Evolutionary conservation across 2,888 invertebrate species (phyloP), one percentile per base, ranked within the genome.

Genomic region (Tetramorium bicarinatum): DNA sequence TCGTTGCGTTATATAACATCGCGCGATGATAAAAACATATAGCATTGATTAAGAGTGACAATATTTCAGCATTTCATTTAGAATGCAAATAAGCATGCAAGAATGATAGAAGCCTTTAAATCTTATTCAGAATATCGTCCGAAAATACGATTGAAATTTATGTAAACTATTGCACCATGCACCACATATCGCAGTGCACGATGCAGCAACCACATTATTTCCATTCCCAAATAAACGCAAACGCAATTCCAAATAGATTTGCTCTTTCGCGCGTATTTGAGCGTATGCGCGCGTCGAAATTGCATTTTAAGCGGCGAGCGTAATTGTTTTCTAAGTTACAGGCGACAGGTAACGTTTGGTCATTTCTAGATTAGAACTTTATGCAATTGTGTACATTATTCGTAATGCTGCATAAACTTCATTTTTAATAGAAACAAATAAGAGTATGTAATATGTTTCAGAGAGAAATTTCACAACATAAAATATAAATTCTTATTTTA

Each of bases 231-330:
- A 71, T 79, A 56, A 80, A 79, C 56, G 67, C 41, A 77, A 79
- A 79, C 69, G 47, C 72, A 72, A 80, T 72, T 80, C 13, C 18
- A 47, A 80, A 80, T 72, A 80, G 79, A 80, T 80, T 44, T 59
- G 79, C 47, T 59, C 56, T 44, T 67, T 72, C 34, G n/a, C 34
- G 41, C 29, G 34, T 38, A 25, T 54, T 67, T 69, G 44, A 52
- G 9, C 47, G 15, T 54, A 44, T 38, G 49, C 29, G 52, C 61
- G n/a, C n/a, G 44, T 34, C 38, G 38, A 38, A 71, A 80, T 72
- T 59, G 44, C 79, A 72, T 59, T 79, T 59, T 59, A 4, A 71
- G 6, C 25, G 34, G 15, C 21, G 18, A 72, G 13, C 13, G 29
- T 59, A 72, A 80, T 80, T 80, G 47, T 72, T 61, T 69, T 38